Evolutionary conservation across 2,888 invertebrate species (phyloP), one percentile per base, ranked within the genome.

Genomic region (Dusona sp.): DNA sequence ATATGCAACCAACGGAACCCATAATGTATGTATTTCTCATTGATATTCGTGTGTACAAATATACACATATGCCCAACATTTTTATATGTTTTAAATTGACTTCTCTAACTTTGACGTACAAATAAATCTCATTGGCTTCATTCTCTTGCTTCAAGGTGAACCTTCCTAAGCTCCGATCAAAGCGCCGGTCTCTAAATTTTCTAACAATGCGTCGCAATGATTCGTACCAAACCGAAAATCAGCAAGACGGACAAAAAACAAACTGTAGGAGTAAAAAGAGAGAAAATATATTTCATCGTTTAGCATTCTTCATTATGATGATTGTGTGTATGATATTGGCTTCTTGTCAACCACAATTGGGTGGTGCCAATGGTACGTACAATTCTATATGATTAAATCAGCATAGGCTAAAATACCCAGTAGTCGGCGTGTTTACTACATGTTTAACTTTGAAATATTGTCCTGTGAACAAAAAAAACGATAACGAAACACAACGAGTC

Each of bases 321-420:
- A 90, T 94, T 54, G 70, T 89, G 33, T 94, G 93, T 85, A 93
- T 93, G 92, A 81, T 93, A 67, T 84, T 93, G 80, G 94, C 94
- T 38, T 93, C 93, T 33, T 87, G 92, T 85, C 90, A 89, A 83
- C 92, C 94, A 13, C 89, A 91, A 77, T 88, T 94, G 64, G 93
- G 93, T n/a, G 92, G 92, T 88, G 91, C 92, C 25, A 91, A 91
- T 87, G 92, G 92, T 92, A 88, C 42, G 22, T 22, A 22, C 36
- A 61, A 42, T 13, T 13, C 1, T 42, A 42, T 42, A 9, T 42
- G 6, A 3, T 29, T 29, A 6, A 61, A 61, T 54, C 11, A 3
- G 3, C 3, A 29, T 1, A n/a, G n/a, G n/a, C n/a, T n/a, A n/a
- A n/a, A n/a, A n/a, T n/a, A n/a, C n/a, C n/a, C n/a, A n/a, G n/a